These are phyloP conservation scores for Bucorvus abyssinicus DNA, from an alignment of 2,797 vertebrate genomes.

Conservation along the genomic window DNA sequence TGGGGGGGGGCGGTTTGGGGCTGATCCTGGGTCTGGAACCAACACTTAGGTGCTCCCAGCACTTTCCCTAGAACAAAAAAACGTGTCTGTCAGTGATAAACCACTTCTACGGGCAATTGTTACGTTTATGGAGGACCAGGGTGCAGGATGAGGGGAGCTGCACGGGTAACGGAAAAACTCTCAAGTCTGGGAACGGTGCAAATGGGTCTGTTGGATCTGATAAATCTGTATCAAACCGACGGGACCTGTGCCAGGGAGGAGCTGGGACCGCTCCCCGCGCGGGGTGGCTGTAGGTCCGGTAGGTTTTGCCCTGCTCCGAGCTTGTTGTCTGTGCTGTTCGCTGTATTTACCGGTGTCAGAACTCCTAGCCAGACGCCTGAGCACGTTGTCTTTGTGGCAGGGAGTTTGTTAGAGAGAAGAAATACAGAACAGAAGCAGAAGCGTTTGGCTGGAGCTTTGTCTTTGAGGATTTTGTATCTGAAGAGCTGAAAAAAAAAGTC, in stretches of 20 bases:
- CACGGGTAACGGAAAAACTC: too few species aligned
- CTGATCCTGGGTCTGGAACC: fast-evolving
- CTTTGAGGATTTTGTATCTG: slow-evolving; percentile 91
- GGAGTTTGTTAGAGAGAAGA: slow-evolving; percentile 88
- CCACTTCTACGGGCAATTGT: fast-evolving
- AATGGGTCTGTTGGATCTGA: too few species aligned
- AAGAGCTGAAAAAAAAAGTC: slow-evolving; percentile 87
- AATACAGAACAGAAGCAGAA: slow-evolving; percentile 93
- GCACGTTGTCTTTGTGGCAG: slow-evolving; percentile 64
- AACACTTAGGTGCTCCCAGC: fast-evolving
- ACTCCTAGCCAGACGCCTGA: not conserved
- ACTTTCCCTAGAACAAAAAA: not conserved
- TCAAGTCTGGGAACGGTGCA: too few species aligned
- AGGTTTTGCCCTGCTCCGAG: not conserved
- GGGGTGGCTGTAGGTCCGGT: not conserved
- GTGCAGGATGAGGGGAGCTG: too few species aligned
- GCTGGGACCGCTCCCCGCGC: not conserved
- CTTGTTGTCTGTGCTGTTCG: not conserved
- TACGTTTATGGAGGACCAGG: too few species aligned
- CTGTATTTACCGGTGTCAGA: not conserved
- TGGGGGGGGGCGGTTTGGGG: fast-evolving
- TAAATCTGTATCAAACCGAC: too few species aligned
- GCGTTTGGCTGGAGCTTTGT: slow-evolving; percentile 96
- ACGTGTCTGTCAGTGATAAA: not conserved
- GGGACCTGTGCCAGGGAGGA: not conserved